These are phyloP conservation scores for Boleophthalmus pectinirostris DNA, from an alignment of 2,113 vertebrate species.

Conservation along the genomic window DNA sequence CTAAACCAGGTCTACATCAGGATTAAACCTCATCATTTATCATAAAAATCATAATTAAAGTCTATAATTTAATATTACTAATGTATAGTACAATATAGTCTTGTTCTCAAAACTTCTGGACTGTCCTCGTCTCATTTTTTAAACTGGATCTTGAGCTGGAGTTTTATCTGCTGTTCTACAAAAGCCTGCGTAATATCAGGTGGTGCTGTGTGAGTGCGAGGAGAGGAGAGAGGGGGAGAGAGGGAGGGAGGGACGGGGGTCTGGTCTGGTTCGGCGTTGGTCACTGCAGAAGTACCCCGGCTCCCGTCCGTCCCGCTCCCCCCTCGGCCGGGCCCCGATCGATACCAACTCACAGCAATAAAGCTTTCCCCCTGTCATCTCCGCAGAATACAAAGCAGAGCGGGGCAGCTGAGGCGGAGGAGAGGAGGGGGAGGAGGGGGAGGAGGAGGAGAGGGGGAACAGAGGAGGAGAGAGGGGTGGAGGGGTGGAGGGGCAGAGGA, in stretches of 20 bases:
- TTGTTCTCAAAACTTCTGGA: too few species aligned
- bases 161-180: too few species aligned
- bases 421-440: slow-evolving; percentile 2
- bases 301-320: slow-evolving; percentile 67
- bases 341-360: slow-evolving; percentile 86
- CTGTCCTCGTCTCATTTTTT: background rate
- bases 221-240: slow-evolving; percentile 14
- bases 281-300: slow-evolving; percentile 74
- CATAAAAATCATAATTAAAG: too few species aligned
- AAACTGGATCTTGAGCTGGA: background rate
- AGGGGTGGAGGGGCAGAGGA: slow-evolving; percentile 47
- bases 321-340: slow-evolving; percentile 80
- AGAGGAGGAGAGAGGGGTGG: slow-evolving; percentile 29
- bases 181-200: background rate
- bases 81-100: too few species aligned
- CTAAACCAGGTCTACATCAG: too few species aligned
- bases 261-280: too few species aligned
- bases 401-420: slow-evolving; percentile 42
- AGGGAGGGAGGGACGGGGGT: slow-evolving; percentile 42
- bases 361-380: slow-evolving; percentile 82
- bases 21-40: too few species aligned
- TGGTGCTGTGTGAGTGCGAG: slow-evolving; percentile 19
- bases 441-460: slow-evolving; percentile 21
- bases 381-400: slow-evolving; percentile 76
- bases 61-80: too few species aligned